phyloP scores from a whole-genome alignment of 1,140 invertebrate species.

The Laupala kohalensis region DNA sequence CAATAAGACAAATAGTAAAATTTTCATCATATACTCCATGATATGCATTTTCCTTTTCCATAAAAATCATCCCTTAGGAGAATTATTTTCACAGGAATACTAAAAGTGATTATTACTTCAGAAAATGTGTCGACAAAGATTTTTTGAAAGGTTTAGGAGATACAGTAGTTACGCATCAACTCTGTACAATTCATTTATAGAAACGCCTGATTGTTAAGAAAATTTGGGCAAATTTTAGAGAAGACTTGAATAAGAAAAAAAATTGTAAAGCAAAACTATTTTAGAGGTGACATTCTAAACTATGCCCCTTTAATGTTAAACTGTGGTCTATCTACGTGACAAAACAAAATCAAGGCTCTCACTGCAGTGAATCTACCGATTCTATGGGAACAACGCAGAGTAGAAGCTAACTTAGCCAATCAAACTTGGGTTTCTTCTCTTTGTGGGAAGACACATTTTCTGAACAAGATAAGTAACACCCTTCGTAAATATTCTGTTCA shows the following conservation, averaged over 20 bases:
- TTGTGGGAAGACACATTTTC: constrained; percentile 83
- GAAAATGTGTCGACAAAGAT: constrained; percentile 19
- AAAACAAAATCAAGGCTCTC: constrained; percentile 10
- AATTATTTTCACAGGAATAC: background rate
- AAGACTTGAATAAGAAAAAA: background rate
- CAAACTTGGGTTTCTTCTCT: constrained; percentile 26
- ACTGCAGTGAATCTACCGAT: constrained; percentile 3
- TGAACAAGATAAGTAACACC: constrained; percentile 31
- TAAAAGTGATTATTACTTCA: constrained; percentile 8
- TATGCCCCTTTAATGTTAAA: constrained; percentile 15
- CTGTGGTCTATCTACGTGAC: constrained; percentile 13
- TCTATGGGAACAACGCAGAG: constrained; percentile 3
- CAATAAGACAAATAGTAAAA: background rate
- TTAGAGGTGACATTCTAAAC: constrained; percentile 11
- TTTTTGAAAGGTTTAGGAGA: background rate
- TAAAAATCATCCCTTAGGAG: background rate
- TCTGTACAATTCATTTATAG: background rate
- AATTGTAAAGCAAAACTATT: constrained; percentile 3
- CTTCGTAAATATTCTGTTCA: background rate
- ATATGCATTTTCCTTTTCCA: background rate
- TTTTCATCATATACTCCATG: background rate
- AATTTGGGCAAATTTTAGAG: background rate
- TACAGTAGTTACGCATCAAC: background rate
- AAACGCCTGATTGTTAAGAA: background rate
- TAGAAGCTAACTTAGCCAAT: constrained; percentile 4